Percentiles rank a stretch among this genome's conserved stretches.
These are phyloP conservation scores for Oceanodroma tethys DNA, from an alignment of 2,113 vertebrate genomes.

Conservation along the genomic window DNA sequence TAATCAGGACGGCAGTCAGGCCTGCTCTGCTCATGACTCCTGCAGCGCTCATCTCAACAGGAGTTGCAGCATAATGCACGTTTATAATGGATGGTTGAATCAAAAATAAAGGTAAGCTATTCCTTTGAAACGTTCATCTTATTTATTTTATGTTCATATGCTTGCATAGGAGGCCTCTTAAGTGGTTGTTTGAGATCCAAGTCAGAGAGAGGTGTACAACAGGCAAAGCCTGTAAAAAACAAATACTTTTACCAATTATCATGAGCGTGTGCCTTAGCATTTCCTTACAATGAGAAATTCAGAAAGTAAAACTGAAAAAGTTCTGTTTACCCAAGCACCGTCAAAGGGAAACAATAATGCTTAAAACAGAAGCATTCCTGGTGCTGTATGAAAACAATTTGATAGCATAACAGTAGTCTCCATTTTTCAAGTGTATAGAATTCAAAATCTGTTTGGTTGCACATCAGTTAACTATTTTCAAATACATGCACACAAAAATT, in stretches of 20 bases:
- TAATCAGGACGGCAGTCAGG: constrained; percentile 51
- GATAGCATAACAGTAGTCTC: rapidly evolving
- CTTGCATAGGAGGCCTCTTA: constrained; percentile 24
- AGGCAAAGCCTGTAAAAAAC: not conserved
- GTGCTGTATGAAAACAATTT: not conserved
- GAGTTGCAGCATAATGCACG: constrained; percentile 40
- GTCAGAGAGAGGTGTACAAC: not conserved
- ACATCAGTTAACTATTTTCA: not conserved
- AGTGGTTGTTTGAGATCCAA: not conserved
- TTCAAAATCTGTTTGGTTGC: not conserved
- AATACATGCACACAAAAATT: not conserved
- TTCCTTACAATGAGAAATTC: not conserved
- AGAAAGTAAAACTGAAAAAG: not conserved
- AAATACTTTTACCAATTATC: not conserved
- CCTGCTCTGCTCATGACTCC: constrained; percentile 36
- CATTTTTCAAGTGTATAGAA: not conserved
- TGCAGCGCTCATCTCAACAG: not conserved
- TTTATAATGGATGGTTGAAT: constrained; percentile 52
- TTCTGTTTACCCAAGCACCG: not conserved
- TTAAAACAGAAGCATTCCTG: not conserved
- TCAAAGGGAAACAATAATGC: not conserved
- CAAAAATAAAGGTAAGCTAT: constrained; percentile 65
- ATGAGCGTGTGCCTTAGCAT: not conserved
- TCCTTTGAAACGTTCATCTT: constrained; percentile 43
- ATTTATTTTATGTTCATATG: constrained; percentile 32